Evolutionary conservation across 2,888 invertebrate species (phyloP).

Genomic region (Malacosoma neustria): DNA sequence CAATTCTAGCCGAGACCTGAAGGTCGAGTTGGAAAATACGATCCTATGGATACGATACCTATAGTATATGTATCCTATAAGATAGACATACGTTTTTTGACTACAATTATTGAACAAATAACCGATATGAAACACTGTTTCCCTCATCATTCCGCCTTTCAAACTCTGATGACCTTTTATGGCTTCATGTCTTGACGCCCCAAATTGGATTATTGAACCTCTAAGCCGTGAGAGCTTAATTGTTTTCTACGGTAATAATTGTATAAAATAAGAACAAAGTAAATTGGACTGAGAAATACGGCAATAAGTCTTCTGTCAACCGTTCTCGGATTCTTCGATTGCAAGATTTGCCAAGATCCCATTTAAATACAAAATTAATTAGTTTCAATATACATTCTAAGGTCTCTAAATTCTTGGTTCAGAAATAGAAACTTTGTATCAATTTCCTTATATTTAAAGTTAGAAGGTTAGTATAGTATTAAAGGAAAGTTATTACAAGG

Average conservation of each 20-base stretch:
- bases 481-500: background rate
- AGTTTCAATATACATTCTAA: constrained; percentile 17
- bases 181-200: background rate
- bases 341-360: constrained; percentile 26
- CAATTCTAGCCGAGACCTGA: too few relatives aligned
- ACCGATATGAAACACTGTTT: too few relatives aligned
- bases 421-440: constrained; percentile 7
- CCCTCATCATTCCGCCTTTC: too few relatives aligned
- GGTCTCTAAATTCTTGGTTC: constrained; percentile 14
- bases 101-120: too few relatives aligned
- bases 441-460: constrained; percentile 8
- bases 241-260: constrained; percentile 1
- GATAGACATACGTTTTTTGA: too few relatives aligned
- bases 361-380: constrained; percentile 40
- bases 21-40: too few relatives aligned
- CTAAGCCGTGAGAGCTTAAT: background rate
- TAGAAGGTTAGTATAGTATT: background rate
- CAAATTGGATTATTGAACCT: background rate
- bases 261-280: constrained; percentile 22
- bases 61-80: too few relatives aligned
- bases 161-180: background rate
- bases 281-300: constrained; percentile 30
- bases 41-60: too few relatives aligned
- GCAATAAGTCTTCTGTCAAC: constrained; percentile 40
- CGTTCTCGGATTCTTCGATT: background rate